phyloP scores from a whole-genome alignment of 2,888 invertebrate genomes.

The Cataglyphis livida region DNA sequence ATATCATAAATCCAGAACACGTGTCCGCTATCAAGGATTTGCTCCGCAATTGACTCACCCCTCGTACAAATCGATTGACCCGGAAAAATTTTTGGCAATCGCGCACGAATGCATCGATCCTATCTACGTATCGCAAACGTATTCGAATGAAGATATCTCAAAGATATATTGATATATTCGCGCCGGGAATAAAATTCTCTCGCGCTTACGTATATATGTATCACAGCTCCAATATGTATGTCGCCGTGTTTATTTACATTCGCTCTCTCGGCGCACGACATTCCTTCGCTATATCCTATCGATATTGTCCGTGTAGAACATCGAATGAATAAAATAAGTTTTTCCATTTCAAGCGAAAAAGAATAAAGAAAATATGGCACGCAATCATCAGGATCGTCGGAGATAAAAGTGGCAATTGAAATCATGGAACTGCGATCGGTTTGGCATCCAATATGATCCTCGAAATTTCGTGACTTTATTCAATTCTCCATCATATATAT shows the following conservation, averaged over 20 bases:
- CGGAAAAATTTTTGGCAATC: not conserved
- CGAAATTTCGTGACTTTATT: slow-evolving; percentile 6
- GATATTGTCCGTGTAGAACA: not conserved
- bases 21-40: not conserved
- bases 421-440: not conserved
- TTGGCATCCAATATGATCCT: not conserved
- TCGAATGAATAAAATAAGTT: not conserved
- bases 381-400: not conserved
- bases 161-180: not conserved
- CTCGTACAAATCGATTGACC: slow-evolving; percentile 11
- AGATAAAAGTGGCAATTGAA: not conserved
- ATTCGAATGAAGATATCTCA: not conserved
- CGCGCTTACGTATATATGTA: not conserved
- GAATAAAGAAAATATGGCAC: too few species aligned
- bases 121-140: not conserved
- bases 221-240: not conserved
- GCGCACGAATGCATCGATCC: not conserved
- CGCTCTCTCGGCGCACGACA: slow-evolving; percentile 32
- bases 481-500: not conserved
- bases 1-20: not conserved
- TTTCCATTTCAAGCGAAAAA: not conserved
- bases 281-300: slow-evolving; percentile 27
- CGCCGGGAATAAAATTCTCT: not conserved
- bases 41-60: not conserved
- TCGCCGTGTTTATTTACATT: slow-evolving; percentile 53